Evolutionary conservation across 1,140 invertebrate genomes (phyloP).

Genomic region (Trichonephila clavata): DNA sequence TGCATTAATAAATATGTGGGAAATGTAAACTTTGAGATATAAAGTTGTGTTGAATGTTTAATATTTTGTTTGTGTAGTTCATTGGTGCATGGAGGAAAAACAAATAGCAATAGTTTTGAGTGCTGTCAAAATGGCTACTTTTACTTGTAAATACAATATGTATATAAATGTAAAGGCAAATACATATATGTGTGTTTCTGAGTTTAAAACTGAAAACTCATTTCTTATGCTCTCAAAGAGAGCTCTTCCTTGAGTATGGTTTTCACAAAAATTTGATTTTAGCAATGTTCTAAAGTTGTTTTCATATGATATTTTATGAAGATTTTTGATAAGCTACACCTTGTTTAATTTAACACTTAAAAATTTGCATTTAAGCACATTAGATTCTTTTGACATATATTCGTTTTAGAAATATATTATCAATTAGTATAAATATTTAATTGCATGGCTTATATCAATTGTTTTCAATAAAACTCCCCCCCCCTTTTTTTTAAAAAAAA

Average conservation of each 20-base stretch:
- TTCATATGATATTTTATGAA: background rate
- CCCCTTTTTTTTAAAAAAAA: no score
- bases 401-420: no score
- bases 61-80: background rate
- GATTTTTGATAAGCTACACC: background rate
- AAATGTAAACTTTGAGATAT: no score
- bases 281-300: background rate
- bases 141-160: constrained; percentile 22
- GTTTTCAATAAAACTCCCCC: no score
- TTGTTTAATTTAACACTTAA: background rate
- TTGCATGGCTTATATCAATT: background rate
- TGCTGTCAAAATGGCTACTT: background rate
- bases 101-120: background rate
- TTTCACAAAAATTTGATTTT: background rate
- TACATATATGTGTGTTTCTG: background rate
- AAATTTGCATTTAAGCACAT: background rate
- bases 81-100: background rate
- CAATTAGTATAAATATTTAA: background rate
- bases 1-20: no score
- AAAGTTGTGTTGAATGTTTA: background rate
- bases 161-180: constrained; percentile 1
- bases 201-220: background rate
- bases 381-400: no score
- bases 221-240: constrained; percentile 7
- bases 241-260: background rate